These are phyloP conservation scores for Latrodectus elegans DNA, from an alignment of 2,888 invertebrate species.

Conservation along the genomic window DNA sequence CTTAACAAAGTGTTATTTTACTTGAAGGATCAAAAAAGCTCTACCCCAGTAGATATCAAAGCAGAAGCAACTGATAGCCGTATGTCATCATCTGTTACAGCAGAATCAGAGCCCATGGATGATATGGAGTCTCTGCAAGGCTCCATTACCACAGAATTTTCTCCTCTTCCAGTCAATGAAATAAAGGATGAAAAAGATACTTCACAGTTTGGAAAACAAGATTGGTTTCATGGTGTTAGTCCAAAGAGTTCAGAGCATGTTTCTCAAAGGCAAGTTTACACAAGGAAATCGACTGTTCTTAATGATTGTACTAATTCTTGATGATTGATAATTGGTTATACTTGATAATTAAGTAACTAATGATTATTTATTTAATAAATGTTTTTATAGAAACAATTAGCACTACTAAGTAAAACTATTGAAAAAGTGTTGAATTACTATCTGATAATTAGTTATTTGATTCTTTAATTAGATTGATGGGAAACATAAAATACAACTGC, in stretches of 20 bases:
- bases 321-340: no score
- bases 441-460: no score
- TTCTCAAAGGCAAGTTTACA: constrained; percentile 51
- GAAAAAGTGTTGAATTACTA: no score
- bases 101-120: constrained; percentile 51
- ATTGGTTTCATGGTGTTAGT: constrained; percentile 56
- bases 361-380: no score
- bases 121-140: constrained; percentile 59
- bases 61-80: constrained; percentile 41
- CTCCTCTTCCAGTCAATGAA: constrained; percentile 37
- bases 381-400: no score
- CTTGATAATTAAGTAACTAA: no score
- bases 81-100: constrained; percentile 29
- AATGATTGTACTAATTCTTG: background rate
- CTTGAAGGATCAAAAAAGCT: constrained; percentile 1
- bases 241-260: constrained; percentile 70
- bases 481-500: no score
- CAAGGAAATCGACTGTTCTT: background rate
- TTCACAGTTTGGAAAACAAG: constrained; percentile 52
- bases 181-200: constrained; percentile 49
- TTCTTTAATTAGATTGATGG: no score
- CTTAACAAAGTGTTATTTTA: no score
- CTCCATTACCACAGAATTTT: constrained; percentile 45
- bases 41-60: constrained; percentile 19
- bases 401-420: no score